Evolutionary conservation across 1,140 invertebrate genomes (phyloP), one percentile per base, ranked within the genome.

Genomic region (Saxidomus purpurata): DNA sequence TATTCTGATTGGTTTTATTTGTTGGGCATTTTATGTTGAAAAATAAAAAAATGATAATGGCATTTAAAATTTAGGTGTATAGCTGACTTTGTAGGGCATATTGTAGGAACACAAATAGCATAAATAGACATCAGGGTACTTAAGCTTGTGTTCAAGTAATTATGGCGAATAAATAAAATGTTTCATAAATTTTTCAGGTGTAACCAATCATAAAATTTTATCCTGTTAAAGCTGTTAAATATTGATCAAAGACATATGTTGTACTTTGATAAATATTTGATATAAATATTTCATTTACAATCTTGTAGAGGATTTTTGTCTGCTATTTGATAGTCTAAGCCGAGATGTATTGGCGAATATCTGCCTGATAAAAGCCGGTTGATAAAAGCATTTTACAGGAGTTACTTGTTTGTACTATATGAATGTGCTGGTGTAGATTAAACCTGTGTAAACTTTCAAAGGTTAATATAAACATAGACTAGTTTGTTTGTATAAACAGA

Each of bases 381-480:
- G 67, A 71, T 71, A 71, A 19, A 71, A 22, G 67, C 11, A 40
- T 36, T 71, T 71, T 38, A 38, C 67, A 40, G 67, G 67, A 71
- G 67, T 71, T 19, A 40, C 34, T 36, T 79, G 76, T 79, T 79
- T 52, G 76, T 79, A 52, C 49, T 59, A 34, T 79, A 79, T 55
- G 43, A 52, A 79, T 79, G 76, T 55, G 43, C 76, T 79, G 47
- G 31, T 52, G 49, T 52, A 79, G 76, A 79, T 79, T 79, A 79
- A 43, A 79, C 43, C 47, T 59, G 28, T 79, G 76, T 79, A 55
- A 52, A 55, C 76, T 79, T 17, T 55, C 19, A 52, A 52, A 52
- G 76, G 47, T 79, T 79, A 79, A 79, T 79, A 36, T 79, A 55
- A 79, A 79, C 76, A 79, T 79, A 52, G 25, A 77, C 74, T 52